Evolutionary conservation across 2,888 invertebrate species (phyloP), one percentile per base, ranked within the genome.

Genomic region (Brachypalpus laphriformis): DNA sequence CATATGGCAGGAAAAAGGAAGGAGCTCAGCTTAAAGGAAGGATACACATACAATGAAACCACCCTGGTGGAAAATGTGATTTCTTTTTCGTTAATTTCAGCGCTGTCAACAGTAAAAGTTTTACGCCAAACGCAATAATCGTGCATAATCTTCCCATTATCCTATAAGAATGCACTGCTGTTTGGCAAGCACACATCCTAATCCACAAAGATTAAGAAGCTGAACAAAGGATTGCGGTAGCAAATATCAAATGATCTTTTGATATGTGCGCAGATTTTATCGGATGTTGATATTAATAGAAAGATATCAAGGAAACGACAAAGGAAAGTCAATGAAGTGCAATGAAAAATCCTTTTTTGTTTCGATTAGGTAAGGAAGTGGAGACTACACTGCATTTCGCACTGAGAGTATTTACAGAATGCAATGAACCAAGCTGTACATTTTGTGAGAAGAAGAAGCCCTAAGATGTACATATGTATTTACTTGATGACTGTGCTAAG

Each of bases 181-280:
- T 80, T 74, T 74, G 68, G 68, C 80, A 81, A 74, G 37, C 54
- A 74, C 45, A 37, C 54, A 74, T 51, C 70, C 61, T 81, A 85
- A 85, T 85, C 70, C 59, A 65, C 40, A 61, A 8, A 42, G 85
- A 85, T 81, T 81, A 85, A 80, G 75, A 80, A 54, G 18, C 22
- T 16, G 59, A 70, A 85, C 65, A 80, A 80, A 57, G 49, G 1
- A 45, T 66, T 54, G 54, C 22, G 81, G 59, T 76, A 34, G 78
- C 37, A 31, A 71, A 57, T 63, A 59, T 72, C 66, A 59, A 45
- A 45, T 40, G 59, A 85, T 85, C 75, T 75, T 65, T 85, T 80
- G 78, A 78, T 78, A 72, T 68, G 49, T 20, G 47, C 57, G 65
- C 59, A 51, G 31, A n/a, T 68, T 83, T 72, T 61, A 85, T 80